Conservation (phyloP, 1,140 invertebrate genomes). For the Atta cephalotes region DNA sequence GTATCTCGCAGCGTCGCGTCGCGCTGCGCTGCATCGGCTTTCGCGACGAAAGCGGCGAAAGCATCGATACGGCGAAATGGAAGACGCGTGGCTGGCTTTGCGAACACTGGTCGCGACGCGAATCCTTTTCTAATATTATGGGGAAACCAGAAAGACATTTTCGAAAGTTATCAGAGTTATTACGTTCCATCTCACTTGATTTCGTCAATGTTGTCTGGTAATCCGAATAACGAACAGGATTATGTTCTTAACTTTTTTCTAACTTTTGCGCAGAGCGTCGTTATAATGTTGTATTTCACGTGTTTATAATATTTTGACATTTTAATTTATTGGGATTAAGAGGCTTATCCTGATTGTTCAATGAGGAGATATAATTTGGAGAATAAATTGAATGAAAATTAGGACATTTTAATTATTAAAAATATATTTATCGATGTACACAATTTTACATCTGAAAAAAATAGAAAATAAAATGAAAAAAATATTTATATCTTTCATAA, state of each 20-base stretch:
- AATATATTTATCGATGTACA: not conserved
- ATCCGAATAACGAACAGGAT: not conserved
- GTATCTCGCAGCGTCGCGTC: conserved; percentile 56
- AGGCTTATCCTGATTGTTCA: not conserved
- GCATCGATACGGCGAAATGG: conserved; percentile 69
- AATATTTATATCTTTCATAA: not conserved
- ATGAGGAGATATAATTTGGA: not conserved
- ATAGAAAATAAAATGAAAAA: not conserved
- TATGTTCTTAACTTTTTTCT: not conserved
- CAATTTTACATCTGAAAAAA: conserved; percentile 18
- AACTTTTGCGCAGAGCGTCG: not conserved
- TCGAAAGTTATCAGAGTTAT: conserved; percentile 1
- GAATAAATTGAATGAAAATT: conserved; percentile 19
- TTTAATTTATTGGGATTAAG: conserved; percentile 17
- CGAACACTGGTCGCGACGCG: conserved; percentile 4
- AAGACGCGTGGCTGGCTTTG: conserved; percentile 49
- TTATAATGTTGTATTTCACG: not conserved
- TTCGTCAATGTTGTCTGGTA: not conserved
- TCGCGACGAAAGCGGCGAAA: conserved; percentile 48
- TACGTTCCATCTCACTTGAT: not conserved
- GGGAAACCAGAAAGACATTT: conserved; percentile 1
- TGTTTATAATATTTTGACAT: conserved; percentile 11
- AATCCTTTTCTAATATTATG: conserved; percentile 10
- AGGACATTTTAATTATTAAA: not conserved
- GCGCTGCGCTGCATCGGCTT: conserved; percentile 41